These are phyloP conservation scores for Lithophane ornitopus DNA, from an alignment of 2,888 invertebrate species.

Conservation along the genomic window DNA sequence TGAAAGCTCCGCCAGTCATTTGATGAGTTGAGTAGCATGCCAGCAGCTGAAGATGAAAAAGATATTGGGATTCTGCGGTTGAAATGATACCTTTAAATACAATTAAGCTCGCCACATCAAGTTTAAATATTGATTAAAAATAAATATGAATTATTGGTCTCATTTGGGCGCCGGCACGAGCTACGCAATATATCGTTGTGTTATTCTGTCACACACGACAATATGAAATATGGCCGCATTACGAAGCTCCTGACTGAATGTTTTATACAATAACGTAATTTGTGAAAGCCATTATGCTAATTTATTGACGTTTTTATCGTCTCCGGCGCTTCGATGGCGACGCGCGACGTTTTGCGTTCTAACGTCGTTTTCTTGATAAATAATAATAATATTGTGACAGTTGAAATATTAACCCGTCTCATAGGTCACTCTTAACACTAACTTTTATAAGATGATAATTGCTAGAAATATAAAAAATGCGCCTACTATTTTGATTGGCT, in stretches of 20 bases:
- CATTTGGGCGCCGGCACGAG: conserved; percentile 54
- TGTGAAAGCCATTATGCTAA: conserved; percentile 80
- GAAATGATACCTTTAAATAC: conserved; percentile 16
- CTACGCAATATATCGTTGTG: conserved; percentile 59
- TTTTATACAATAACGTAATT: conserved; percentile 76
- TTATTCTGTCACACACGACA: conserved; percentile 54
- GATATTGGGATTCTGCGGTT: conserved; percentile 1
- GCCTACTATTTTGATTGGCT: conserved; percentile 33
- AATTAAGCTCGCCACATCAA: conserved; percentile 12
- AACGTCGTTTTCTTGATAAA: conserved; percentile 63
- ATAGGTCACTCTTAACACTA: conserved; percentile 73
- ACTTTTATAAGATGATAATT: conserved; percentile 70
- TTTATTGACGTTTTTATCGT: conserved; percentile 78
- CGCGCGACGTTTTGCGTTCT: conserved; percentile 62
- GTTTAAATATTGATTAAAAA: conserved; percentile 54
- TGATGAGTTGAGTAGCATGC: conserved; percentile 5
- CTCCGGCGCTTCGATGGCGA: conserved; percentile 63
- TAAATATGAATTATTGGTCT: conserved; percentile 41
- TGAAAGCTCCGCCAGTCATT: conserved; percentile 29
- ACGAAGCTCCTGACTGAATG: conserved; percentile 71
- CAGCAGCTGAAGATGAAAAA: conserved; percentile 6
- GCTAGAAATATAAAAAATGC: conserved; percentile 33
- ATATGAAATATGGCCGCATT: conserved; percentile 66
- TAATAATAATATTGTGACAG: conserved; percentile 68
- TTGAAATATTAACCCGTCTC: conserved; percentile 72